These are phyloP conservation scores for Stramonita haemastoma DNA, from an alignment of 2,888 invertebrate species.

Conservation along the genomic window DNA sequence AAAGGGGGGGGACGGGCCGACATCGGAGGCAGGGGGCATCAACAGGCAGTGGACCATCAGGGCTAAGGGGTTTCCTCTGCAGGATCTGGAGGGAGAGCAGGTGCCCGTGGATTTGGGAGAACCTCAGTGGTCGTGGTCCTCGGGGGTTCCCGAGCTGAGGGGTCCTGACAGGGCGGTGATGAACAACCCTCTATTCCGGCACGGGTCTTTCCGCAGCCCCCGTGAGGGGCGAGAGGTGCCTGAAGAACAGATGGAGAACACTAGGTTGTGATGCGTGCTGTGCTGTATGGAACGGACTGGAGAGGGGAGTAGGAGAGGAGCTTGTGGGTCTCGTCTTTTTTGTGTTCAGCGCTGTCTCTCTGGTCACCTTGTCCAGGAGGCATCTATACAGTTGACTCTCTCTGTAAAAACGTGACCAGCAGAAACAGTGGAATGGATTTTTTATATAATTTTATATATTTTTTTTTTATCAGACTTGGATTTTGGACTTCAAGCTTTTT, in stretches of 20 bases:
- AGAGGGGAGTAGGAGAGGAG: background rate
- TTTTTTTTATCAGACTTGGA: too few relatives aligned
- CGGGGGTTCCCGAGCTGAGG: conserved; percentile 59
- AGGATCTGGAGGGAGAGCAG: background rate
- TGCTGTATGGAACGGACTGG: background rate
- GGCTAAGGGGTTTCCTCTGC: conserved; percentile 44
- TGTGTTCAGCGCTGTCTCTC: background rate
- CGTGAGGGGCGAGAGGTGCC: conserved; percentile 37
- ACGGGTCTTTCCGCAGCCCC: conserved; percentile 39
- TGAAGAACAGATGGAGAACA: conserved; percentile 60
- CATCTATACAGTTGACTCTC: background rate
- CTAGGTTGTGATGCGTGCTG: conserved; percentile 52
- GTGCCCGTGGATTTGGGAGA: background rate
- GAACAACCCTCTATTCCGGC: conserved; percentile 62
- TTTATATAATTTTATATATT: too few relatives aligned
- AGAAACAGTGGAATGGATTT: too few relatives aligned
- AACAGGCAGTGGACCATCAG: conserved; percentile 66
- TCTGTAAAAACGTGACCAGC: background rate
- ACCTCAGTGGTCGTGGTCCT: conserved; percentile 47
- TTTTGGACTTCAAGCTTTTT: too few relatives aligned
- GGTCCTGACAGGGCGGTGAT: conserved; percentile 54
- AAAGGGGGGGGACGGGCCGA: background rate
- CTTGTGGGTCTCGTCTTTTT: background rate
- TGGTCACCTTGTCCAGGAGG: background rate
- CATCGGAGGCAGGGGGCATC: conserved; percentile 45